Percentiles rank a stretch among this genome's conserved stretches.
Evolutionary conservation across 2,888 invertebrate genomes (phyloP).

Genomic region (Blera fallax): DNA sequence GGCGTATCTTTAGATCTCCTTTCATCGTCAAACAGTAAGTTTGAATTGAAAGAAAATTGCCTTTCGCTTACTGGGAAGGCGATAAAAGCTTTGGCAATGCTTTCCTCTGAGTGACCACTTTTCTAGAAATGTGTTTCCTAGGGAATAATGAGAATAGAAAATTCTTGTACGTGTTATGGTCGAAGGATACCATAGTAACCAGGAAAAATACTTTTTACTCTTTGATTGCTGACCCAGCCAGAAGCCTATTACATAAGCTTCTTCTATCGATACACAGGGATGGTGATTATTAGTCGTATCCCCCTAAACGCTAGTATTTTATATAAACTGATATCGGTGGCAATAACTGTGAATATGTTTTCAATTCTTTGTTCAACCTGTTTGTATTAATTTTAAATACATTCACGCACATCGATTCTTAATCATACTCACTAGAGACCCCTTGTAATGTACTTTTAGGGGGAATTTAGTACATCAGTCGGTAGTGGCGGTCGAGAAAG

Average conservation of each 20-base stretch:
- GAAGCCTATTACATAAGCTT: conserved; percentile 6
- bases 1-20: conserved; percentile 28
- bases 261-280: background rate
- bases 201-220: conserved; percentile 23
- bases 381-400: conserved; percentile 40
- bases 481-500: conserved; percentile 50
- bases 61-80: background rate
- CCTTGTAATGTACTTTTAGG: conserved; percentile 4
- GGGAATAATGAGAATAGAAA: conserved; percentile 21
- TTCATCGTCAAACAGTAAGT: conserved; percentile 13
- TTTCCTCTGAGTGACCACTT: conserved; percentile 36
- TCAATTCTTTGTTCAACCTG: conserved; percentile 15
- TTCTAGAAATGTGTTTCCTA: conserved; percentile 2
- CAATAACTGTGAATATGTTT: conserved; percentile 33
- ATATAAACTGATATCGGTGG: background rate
- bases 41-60: conserved; percentile 39
- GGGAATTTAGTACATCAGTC: conserved; percentile 48
- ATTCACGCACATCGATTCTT: conserved; percentile 37
- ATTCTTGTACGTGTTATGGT: conserved; percentile 54
- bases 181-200: conserved; percentile 49
- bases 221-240: conserved; percentile 32
- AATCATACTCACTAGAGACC: conserved; percentile 14
- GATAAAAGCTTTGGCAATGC: conserved; percentile 18
- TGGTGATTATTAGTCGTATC: background rate
- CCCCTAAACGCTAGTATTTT: background rate